Base-by-base conservation (phyloP, 2,888 invertebrate species). In the Invenusta paracnida region DNA sequence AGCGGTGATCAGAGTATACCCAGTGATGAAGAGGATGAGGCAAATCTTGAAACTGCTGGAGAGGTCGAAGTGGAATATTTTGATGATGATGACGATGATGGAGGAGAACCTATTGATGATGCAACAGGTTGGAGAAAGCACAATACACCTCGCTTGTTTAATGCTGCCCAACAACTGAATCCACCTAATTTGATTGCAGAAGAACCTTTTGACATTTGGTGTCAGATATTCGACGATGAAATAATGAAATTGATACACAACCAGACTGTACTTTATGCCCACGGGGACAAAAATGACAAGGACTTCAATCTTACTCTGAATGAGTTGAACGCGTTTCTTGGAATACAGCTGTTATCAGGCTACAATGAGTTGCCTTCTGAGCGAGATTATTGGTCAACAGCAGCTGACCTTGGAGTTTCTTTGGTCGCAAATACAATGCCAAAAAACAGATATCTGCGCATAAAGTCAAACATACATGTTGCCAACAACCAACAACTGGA, bases 381-480 rank as follows among this genome's bases (percentile, higher is more conserved):
- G 79, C 30, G 67, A 66, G 67, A 84, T 67, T 84, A 67, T 66
- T 84, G 84, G 84, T 67, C 66, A 29, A 84, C 66, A 66, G 30
- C 29, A 84, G 82, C 84, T 11, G 84, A 84, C 30, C 84, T 84
- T 31, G 66, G 67, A 66, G 84, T 84, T 66, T 28, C 30, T 30
- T 84, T 84, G 84, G 84, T 84, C 23, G 67, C 84, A 27, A 66
- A 84, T 67, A 28, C 84, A 84, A 84, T 84, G 84, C 28, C 67
- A 67, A 29, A 66, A 27, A 67, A 84, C 28, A 84, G 84, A 84
- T 84, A 66, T 84, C 67, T 27, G 28, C 66, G 30, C 28, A 27
- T 84, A 27, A 84, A 84, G 84, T 67, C 84, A 31, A 67, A 66
- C 28, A 67, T 84, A 30, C 84, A 84, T 67, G 29, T 84, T 27